A percentile compares a stretch with the other conserved stretches of the same genome.
phyloP scores from a whole-genome alignment of 2,888 invertebrate genomes.

The Latrodectus hesperus region DNA sequence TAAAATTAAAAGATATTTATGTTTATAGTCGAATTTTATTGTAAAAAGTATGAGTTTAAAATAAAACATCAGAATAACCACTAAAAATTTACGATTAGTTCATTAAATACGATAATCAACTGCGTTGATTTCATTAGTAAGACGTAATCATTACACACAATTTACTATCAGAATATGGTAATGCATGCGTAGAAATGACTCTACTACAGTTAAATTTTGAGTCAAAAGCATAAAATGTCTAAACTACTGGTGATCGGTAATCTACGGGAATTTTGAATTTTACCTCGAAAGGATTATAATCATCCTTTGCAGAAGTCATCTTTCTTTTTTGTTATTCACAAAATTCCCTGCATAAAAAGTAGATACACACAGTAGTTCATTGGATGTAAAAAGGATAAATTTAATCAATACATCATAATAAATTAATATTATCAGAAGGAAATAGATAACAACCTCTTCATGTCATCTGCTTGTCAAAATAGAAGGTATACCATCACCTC shows the following conservation, averaged over 20 bases:
- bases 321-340: conserved; percentile 37
- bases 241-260: background rate
- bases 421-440: background rate
- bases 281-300: conserved; percentile 68
- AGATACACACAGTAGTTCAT: conserved; percentile 20
- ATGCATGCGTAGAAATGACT: no score
- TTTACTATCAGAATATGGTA: no score
- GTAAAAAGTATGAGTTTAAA: no score
- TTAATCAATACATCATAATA: background rate
- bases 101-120: no score
- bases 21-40: no score
- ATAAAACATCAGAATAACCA: no score
- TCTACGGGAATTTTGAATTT: conserved; percentile 31
- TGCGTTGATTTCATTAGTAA: no score
- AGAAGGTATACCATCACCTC: background rate
- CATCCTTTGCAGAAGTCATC: conserved; percentile 61
- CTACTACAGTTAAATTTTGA: no score
- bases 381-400: conserved; percentile 4
- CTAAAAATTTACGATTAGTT: no score
- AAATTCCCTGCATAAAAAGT: conserved; percentile 29
- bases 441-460: conserved; percentile 24
- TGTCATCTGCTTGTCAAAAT: conserved; percentile 7
- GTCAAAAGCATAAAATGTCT: background rate
- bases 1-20: no score
- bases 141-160: no score